phyloP scores from a whole-genome alignment of 23 tunicate species.

The Phallusia fumigata region DNA sequence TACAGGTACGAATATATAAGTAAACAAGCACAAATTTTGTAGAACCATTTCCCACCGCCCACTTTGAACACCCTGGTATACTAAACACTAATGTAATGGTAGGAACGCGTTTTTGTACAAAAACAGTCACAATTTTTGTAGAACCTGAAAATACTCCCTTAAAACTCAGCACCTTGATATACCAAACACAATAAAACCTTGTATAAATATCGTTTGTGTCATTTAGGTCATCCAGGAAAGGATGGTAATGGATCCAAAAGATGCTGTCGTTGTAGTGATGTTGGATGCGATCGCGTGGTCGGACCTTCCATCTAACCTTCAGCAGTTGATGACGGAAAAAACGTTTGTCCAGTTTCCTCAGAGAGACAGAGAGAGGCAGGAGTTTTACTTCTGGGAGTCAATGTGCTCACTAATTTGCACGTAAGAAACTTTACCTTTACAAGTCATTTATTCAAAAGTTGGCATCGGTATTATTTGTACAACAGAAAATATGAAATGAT shows the following conservation, averaged over 20 bases:
- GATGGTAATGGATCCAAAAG: slow-evolving; percentile 41
- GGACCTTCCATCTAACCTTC: slow-evolving; percentile 59
- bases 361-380: slow-evolving; percentile 60
- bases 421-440: slow-evolving; percentile 23
- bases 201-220: not conserved
- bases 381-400: slow-evolving; percentile 82
- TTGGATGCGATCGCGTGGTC: slow-evolving; percentile 69
- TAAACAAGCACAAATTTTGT: too few species aligned
- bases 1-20: slow-evolving; percentile 39
- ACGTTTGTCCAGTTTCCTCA: slow-evolving; percentile 82
- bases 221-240: slow-evolving; percentile 65
- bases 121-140: too few species aligned
- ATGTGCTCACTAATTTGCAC: slow-evolving; percentile 45
- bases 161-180: too few species aligned
- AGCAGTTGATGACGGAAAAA: slow-evolving; percentile 70
- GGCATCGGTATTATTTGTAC: too few species aligned
- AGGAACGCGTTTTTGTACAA: too few species aligned
- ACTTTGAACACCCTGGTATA: too few species aligned
- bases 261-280: slow-evolving; percentile 55
- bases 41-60: too few species aligned
- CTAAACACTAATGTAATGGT: too few species aligned
- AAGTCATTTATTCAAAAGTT: too few species aligned
- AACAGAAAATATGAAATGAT: too few species aligned
- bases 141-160: not conserved
- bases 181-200: not conserved